Conservation (phyloP, 2,113 vertebrate genomes). For the Eclectus roratus region DNA sequence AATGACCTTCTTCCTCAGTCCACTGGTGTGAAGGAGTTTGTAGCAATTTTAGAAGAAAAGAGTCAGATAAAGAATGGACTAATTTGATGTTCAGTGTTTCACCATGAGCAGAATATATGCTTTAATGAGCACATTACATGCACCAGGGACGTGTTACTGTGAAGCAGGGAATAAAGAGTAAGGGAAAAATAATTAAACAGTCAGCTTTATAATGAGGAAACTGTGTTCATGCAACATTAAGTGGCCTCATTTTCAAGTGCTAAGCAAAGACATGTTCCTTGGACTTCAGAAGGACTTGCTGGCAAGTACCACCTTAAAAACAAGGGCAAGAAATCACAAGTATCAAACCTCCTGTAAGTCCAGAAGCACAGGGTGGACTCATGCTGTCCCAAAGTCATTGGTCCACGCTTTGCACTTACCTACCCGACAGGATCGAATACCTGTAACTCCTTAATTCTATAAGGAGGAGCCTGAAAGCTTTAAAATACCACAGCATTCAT, state of each 20-base stretch:
- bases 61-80: conserved; percentile 27
- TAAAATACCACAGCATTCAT: background rate
- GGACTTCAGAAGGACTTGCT: background rate
- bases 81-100: conserved; percentile 22
- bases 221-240: conserved; percentile 35
- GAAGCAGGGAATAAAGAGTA: background rate
- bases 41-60: background rate
- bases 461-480: background rate
- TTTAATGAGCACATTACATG: conserved; percentile 49
- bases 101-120: conserved; percentile 23
- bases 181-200: conserved; percentile 55
- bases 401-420: background rate
- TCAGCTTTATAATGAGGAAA: conserved; percentile 44
- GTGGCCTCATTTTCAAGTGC: background rate
- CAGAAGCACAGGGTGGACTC: background rate
- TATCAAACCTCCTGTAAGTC: background rate
- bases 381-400: background rate
- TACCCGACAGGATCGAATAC: fast-evolving
- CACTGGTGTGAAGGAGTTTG: conserved; percentile 34
- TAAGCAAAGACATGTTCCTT: background rate
- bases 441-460: background rate
- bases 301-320: background rate
- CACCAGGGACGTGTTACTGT: conserved; percentile 16
- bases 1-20: conserved; percentile 31
- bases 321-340: background rate